Evolutionary conservation across 1,140 invertebrate species (phyloP).

Genomic region (Brachionus rubens): DNA sequence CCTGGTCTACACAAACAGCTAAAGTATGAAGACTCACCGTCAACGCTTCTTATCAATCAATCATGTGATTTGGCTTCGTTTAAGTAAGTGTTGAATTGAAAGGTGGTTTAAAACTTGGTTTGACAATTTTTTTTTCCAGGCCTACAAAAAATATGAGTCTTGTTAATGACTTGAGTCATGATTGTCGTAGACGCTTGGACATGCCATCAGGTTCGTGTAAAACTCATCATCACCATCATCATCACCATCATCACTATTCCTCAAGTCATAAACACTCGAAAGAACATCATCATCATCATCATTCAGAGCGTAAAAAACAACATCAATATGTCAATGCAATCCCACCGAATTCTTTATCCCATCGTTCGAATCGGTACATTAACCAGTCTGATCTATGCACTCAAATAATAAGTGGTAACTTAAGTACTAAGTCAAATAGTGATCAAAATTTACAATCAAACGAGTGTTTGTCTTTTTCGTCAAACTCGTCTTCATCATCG

Average conservation of each 20-base stretch:
- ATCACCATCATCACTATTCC: conserved; percentile 24
- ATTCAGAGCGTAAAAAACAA: conserved; percentile 20
- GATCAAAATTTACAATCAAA: conserved; percentile 7
- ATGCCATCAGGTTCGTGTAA: conserved; percentile 4
- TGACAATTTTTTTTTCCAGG: too few species aligned
- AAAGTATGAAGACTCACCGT: conserved; percentile 38
- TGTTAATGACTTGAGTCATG: neutral
- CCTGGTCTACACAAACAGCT: conserved; percentile 39
- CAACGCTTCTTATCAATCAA: conserved; percentile 6
- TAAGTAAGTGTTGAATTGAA: too few species aligned
- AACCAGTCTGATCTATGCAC: conserved; percentile 32
- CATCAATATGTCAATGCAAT: conserved; percentile 44
- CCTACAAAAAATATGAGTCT: conserved; percentile 11
- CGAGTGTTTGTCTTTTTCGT: conserved; percentile 23
- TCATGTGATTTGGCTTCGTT: conserved; percentile 14
- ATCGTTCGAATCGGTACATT: conserved; percentile 21
- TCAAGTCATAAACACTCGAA: neutral
- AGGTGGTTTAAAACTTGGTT: too few species aligned
- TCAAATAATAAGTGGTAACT: conserved; percentile 41
- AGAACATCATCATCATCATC: conserved; percentile 36
- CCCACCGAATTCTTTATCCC: neutral
- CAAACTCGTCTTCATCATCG: neutral
- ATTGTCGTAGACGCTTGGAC: neutral
- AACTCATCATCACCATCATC: conserved; percentile 26
- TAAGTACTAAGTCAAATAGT: conserved; percentile 2